Evolutionary conservation across 1,140 invertebrate genomes (phyloP), one percentile per base, ranked within the genome.

Genomic region (Aphelinus certus): DNA sequence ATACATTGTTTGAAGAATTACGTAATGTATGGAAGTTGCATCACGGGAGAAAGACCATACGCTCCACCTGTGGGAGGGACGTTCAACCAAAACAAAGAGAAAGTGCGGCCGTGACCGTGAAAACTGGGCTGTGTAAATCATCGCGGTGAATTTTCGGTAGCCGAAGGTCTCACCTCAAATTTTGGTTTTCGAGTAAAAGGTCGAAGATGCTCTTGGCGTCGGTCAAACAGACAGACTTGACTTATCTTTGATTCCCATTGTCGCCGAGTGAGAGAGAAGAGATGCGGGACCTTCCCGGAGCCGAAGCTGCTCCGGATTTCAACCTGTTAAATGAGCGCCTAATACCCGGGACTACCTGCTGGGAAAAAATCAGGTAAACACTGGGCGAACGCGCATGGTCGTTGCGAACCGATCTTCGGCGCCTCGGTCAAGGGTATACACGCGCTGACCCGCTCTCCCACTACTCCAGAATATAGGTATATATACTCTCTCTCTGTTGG

Each of bases 251-350:
- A 63, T 73, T n/a, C 26, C 57, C 55, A 56, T 65, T 71, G 77
- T 76, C 47, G 49, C 47, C 1, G 1, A 60, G 42, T 43, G 42
- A 26, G 26, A 26, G 26, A 26, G 26, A 26, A 26, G 26, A 26
- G 26, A 26, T 26, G 26, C 0, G 26, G 26, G 26, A 26, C 26
- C 26, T 26, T 26, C 26, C 26, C 26, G 26, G 26, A 26, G 26
- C 53, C 71, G 43, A 7, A 45, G 70, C 49, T 69, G 78, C 72
- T 79, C 65, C 45, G 61, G 69, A 78, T 83, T 79, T 73, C 65
- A 58, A 78, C 76, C 49, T 69, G 76, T n/a, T 70, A n/a, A 67
- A 67, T 67, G 49, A 73, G 64, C n/a, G 5, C 43, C 60, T 51
- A 57, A 47, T 64, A n/a, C 51, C 71, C 43, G 42, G 3, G 63